These are phyloP conservation scores for Misgurnus mizolepis DNA, from an alignment of 2,113 vertebrate genomes.

Conservation along the genomic window DNA sequence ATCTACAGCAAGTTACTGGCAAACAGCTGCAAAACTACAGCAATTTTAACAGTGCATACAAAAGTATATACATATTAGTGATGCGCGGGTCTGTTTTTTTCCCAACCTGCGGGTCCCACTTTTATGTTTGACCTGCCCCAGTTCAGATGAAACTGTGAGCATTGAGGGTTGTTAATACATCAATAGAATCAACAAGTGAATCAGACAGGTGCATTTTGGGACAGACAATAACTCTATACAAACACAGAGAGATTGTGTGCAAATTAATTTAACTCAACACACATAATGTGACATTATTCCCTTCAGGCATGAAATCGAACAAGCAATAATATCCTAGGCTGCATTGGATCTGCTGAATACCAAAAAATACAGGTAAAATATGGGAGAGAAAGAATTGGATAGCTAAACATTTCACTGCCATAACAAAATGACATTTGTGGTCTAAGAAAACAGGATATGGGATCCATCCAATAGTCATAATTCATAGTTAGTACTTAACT, in stretches of 20 bases:
- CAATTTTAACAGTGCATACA: too few relatives aligned
- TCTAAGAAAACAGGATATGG: too few relatives aligned
- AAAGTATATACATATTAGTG: too few relatives aligned
- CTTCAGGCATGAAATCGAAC: conserved; percentile 21
- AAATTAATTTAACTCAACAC: not conserved
- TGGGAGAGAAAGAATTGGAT: not conserved
- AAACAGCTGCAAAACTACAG: too few relatives aligned
- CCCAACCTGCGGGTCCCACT: too few relatives aligned
- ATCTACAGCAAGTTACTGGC: too few relatives aligned
- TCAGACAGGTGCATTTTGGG: not conserved
- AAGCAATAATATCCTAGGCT: not conserved
- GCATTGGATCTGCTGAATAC: not conserved
- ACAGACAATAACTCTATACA: not conserved
- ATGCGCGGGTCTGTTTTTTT: too few relatives aligned
- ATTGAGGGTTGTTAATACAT: not conserved
- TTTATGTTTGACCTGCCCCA: too few relatives aligned
- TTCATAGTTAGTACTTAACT: not conserved
- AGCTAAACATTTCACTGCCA: not conserved
- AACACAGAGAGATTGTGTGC: not conserved
- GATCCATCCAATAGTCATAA: not conserved
- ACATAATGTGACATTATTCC: not conserved
- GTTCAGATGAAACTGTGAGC: too few relatives aligned
- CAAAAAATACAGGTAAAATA: not conserved
- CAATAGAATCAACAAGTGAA: not conserved
- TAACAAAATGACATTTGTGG: not conserved